A percentile compares a stretch with the other conserved stretches of the same genome.
phyloP scores from a whole-genome alignment of 2,888 invertebrate species.

The Platycnemis pennipes region DNA sequence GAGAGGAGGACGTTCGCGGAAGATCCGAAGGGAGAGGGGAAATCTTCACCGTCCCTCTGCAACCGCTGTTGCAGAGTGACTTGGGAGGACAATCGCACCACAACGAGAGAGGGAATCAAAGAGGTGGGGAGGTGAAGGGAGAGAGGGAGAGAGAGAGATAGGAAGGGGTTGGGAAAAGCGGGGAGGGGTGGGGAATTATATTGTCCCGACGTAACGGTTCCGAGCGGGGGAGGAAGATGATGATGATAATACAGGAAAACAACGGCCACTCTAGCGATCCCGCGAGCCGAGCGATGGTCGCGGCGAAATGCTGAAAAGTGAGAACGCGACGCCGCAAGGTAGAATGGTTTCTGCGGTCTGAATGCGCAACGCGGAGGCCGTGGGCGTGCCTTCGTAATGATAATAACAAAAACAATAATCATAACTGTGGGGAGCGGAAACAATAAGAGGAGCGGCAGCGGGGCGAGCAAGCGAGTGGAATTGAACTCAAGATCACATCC shows the following conservation, averaged over 20 bases:
- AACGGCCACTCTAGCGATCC: too few species aligned
- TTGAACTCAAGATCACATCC: too few species aligned
- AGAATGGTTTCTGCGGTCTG: slow-evolving; percentile 8
- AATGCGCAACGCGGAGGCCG: not conserved
- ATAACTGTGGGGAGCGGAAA: not conserved
- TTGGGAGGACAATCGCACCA: not conserved
- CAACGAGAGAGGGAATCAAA: not conserved
- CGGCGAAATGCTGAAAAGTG: slow-evolving; percentile 19
- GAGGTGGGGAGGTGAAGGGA: not conserved
- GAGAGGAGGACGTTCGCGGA: not conserved
- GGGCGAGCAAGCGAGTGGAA: too few species aligned
- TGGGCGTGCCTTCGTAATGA: not conserved
- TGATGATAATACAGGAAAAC: not conserved
- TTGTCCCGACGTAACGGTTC: slow-evolving; percentile 6
- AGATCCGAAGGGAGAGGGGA: not conserved
- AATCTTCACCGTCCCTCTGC: not conserved
- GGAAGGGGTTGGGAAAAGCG: not conserved
- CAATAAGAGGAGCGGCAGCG: too few species aligned
- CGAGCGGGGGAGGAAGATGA: not conserved
- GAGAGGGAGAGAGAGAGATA: not conserved
- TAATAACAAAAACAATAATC: not conserved
- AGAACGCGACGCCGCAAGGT: slow-evolving; percentile 8
- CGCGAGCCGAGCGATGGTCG: not conserved
- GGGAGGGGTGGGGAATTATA: not conserved
- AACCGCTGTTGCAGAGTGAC: not conserved